Percentiles rank a stretch among this genome's conserved stretches.
phyloP scores from a whole-genome alignment of 37 sponge, comb jelly and placozoan genomes.

The Oscarella lobularis region DNA sequence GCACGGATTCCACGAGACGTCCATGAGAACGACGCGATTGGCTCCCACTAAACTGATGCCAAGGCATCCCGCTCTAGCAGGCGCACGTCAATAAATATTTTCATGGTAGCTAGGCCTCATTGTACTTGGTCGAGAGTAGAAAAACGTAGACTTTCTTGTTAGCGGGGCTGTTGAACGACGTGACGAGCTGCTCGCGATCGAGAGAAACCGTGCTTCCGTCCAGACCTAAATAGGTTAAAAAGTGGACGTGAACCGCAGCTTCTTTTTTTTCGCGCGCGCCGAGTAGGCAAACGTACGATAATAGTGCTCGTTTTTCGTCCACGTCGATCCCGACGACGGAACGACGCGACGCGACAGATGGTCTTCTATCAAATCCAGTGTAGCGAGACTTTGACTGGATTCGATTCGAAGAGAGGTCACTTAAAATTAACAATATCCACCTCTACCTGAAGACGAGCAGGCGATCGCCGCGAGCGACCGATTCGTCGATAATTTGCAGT shows the following conservation, averaged over 20 bases:
- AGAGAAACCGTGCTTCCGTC: constrained; percentile 58
- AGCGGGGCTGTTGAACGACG: constrained; percentile 46
- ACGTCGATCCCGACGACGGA: constrained; percentile 20
- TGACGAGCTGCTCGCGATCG: constrained; percentile 56
- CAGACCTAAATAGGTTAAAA: constrained; percentile 49
- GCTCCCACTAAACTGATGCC: constrained; percentile 92
- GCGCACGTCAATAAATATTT: neutral
- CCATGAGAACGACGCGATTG: constrained; percentile 82
- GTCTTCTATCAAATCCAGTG: constrained; percentile 69
- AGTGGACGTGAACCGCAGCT: no score
- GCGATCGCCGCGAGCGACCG: constrained; percentile 72
- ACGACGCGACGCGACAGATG: constrained; percentile 36
- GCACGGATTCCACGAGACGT: constrained; percentile 98
- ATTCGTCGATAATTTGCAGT: constrained; percentile 51
- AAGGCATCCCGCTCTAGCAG: constrained; percentile 81
- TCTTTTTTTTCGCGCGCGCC: no score
- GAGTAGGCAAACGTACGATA: constrained; percentile 9
- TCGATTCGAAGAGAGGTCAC: neutral
- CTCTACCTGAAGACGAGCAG: constrained; percentile 70
- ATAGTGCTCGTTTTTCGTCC: constrained; percentile 66
- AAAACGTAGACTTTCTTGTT: constrained; percentile 42
- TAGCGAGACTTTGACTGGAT: constrained; percentile 76
- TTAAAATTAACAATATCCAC: neutral
- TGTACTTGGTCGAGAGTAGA: constrained; percentile 69
- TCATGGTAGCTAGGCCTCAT: neutral